phyloP scores from a whole-genome alignment of 1,140 invertebrate genomes.

The Homarus americanus region DNA sequence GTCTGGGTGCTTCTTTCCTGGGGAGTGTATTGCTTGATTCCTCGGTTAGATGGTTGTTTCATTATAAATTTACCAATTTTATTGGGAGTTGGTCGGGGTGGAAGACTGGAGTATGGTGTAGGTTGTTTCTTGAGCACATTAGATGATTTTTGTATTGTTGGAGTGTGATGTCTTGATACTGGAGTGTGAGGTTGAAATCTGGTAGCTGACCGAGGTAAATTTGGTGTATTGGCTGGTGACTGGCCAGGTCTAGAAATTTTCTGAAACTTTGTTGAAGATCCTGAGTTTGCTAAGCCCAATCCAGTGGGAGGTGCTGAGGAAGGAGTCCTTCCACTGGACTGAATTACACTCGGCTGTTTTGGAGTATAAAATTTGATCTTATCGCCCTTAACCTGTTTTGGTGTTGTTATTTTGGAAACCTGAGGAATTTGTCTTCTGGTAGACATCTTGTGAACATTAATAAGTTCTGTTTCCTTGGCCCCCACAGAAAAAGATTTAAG shows the following conservation, averaged over 20 bases:
- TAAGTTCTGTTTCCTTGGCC: background rate
- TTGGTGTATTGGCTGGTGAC: slow-evolving; percentile 5
- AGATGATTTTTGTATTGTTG: background rate
- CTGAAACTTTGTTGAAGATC: background rate
- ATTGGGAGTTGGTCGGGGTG: slow-evolving; percentile 13
- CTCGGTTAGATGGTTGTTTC: background rate
- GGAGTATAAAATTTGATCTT: background rate
- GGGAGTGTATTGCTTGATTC: background rate
- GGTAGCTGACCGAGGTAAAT: background rate
- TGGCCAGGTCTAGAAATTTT: background rate
- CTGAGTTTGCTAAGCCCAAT: background rate
- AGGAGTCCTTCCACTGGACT: background rate
- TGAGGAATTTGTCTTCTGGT: background rate
- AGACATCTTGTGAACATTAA: background rate
- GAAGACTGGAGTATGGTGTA: slow-evolving; percentile 9
- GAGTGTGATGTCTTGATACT: slow-evolving; percentile 7
- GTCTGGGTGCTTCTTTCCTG: too few relatives aligned
- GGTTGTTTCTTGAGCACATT: background rate
- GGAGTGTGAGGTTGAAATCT: background rate
- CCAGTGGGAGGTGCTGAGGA: background rate
- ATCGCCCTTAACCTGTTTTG: background rate
- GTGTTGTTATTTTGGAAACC: background rate
- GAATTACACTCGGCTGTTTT: background rate
- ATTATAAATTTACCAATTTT: background rate
- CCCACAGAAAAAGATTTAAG: background rate